Evolutionary conservation across 2,113 vertebrate genomes (phyloP), one percentile per base, ranked within the genome.

Genomic region (Oreochromis aureus): DNA sequence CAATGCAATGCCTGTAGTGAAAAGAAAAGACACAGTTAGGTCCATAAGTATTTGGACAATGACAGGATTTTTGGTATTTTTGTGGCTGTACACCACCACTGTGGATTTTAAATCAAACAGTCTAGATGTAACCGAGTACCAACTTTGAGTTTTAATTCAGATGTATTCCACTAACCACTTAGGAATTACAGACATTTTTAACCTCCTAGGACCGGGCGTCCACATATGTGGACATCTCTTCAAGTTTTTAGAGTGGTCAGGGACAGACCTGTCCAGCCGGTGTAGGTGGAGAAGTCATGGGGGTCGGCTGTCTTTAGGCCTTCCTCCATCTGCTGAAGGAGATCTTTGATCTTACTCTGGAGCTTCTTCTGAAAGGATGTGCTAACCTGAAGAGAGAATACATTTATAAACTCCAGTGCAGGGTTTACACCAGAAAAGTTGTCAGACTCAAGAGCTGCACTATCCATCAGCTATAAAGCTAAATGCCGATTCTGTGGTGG

Each of bases 241-340:
- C 10, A 6, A 2, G 18, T 5, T 18, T 30, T 18, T 3, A 46
- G 4, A 6, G 44, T 10, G 3, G 1, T 7, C 18, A 5, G 4
- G 7, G 2, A 82, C 96, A 94, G 69, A 99, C 98, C 98, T 94
- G 98, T 98, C 98, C 98, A 99, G 27, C 99, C 98, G 2, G 99
- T 99, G 86, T 99, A 99, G 0, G 97, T 93, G 84, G 98, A 99
- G 93, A 97, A 98, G 81, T 99, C 98, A 8, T 99, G 98, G 1
- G 99, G 99, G 84, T 99, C 98, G 3, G 98, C 98, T 0, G 98
- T 99, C 95, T 98, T 99, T 82, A 99, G 94, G 12, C 98, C 99
- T 91, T 99, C 99, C 82, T 99, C 98, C 98, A 99, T 99, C 88
- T 99, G 99, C 79, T 97, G 97, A 5, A 99, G 95, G 66, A 99